A percentile compares a stretch with the other conserved stretches of the same genome.
These are phyloP conservation scores for Drosophila ironensis DNA, from an alignment of 1,140 invertebrate species.

Conservation along the genomic window DNA sequence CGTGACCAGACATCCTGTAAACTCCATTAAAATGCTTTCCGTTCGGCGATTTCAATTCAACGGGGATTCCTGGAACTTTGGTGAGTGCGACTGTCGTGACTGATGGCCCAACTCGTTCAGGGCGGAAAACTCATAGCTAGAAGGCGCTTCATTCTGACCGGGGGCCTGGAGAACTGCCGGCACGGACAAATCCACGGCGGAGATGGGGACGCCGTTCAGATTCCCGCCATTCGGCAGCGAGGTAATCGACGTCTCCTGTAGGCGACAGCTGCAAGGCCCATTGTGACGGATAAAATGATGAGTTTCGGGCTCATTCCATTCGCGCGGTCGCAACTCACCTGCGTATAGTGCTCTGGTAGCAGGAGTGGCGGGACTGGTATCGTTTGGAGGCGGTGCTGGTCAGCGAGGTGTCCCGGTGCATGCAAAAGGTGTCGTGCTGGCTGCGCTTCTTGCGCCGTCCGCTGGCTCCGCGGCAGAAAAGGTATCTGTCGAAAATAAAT, in stretches of 20 bases:
- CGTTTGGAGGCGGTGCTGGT: conserved; percentile 79
- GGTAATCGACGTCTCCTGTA: conserved; percentile 78
- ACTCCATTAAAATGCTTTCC: conserved; percentile 34
- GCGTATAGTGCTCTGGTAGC: conserved; percentile 75
- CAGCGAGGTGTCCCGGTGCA: conserved; percentile 77
- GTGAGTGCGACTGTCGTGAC: conserved; percentile 27
- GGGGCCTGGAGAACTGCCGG: not conserved
- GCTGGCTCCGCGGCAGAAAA: conserved; percentile 71
- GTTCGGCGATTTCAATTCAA: conserved; percentile 36
- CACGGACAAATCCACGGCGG: conserved; percentile 21
- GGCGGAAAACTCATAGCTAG: conserved; percentile 47
- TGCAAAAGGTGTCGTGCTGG: conserved; percentile 74
- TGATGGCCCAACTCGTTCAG: conserved; percentile 45
- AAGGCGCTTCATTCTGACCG: conserved; percentile 22
- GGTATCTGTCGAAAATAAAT: conserved; percentile 55
- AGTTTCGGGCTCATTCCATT: not conserved
- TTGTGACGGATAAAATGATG: not conserved
- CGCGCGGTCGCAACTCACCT: conserved; percentile 57
- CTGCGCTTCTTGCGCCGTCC: conserved; percentile 67
- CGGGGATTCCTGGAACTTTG: conserved; percentile 50
- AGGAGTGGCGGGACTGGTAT: conserved; percentile 70
- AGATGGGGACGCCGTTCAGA: conserved; percentile 31
- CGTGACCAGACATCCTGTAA: conserved; percentile 59
- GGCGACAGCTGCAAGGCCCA: conserved; percentile 52
- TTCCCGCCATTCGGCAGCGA: conserved; percentile 66